phyloP scores from a whole-genome alignment of 2,888 invertebrate genomes.

The Philopedon plagiatum region DNA sequence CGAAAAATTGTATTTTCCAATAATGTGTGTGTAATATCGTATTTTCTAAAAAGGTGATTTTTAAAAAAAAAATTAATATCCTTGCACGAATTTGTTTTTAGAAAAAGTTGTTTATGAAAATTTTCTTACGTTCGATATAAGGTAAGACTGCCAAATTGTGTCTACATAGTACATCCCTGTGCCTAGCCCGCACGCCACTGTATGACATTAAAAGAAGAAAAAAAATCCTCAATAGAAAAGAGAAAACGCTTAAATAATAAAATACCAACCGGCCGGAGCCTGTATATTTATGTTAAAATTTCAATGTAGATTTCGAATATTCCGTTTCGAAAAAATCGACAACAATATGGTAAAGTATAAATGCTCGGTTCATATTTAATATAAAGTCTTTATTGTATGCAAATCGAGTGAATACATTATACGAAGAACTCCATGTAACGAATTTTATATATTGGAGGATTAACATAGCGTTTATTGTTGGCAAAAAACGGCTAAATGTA shows the following conservation, averaged over 20 bases:
- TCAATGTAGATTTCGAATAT: constrained; percentile 53
- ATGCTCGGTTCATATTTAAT: constrained; percentile 64
- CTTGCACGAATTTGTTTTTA: no score
- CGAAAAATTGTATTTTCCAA: no score
- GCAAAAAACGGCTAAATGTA: constrained; percentile 23
- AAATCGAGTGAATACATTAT: constrained; percentile 63
- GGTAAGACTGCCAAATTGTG: no score
- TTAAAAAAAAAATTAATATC: no score
- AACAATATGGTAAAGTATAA: constrained; percentile 63
- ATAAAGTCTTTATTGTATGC: constrained; percentile 63
- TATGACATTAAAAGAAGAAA: background rate
- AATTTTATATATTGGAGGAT: constrained; percentile 65
- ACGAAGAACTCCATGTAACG: constrained; percentile 61
- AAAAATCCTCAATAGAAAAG: constrained; percentile 16
- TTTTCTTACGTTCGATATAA: no score
- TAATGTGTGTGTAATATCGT: no score
- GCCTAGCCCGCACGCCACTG: background rate
- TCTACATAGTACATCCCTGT: no score
- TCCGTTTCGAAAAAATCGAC: constrained; percentile 55
- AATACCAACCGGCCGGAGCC: constrained; percentile 36
- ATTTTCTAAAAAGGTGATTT: no score
- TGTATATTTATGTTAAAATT: constrained; percentile 52
- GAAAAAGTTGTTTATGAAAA: no score
- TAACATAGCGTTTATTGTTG: constrained; percentile 62
- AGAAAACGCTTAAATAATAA: constrained; percentile 48